Base-by-base conservation (phyloP, 2,888 invertebrate genomes). In the Lasius platythorax region DNA sequence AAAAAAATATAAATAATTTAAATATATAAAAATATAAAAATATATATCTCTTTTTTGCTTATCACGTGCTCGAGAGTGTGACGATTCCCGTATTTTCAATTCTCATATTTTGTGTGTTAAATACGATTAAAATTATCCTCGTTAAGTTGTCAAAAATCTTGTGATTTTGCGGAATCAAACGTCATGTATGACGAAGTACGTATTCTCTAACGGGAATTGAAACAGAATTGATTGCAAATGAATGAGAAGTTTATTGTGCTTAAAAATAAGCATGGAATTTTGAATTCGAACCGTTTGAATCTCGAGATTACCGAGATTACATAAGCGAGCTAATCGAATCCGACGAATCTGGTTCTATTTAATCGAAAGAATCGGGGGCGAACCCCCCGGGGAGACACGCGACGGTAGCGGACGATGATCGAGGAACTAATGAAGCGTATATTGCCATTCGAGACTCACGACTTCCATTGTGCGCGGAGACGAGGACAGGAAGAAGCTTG, bases 351-450 rank as follows among this genome's bases (percentile, higher is more conserved):
- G 84, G 64, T 78, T 68, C 83, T 84, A 84, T 88, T 91, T 90
- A 89, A 89, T 90, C 88, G 88, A 76, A 85, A 84, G 81, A 81
- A 86, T 86, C 87, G 40, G 23, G 46, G 28, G 82, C 43, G 73
- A 53, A 30, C 18, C 67, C 33, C 5, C 33, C 5, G 37, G 58
- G 53, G 46, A 58, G 46, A 56, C 9, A 37, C 76, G 28, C n/a
- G 40, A 43, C 58, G 30, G 33, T 23, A 72, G 63, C 61, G 67
- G 72, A 83, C 56, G 76, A 74, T 83, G 72, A 84, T 85, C 82
- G 78, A 74, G 53, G 64, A 86, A 83, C 86, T 91, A 91, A 91
- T 91, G 91, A 91, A 91, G 89, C 91, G 90, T 89, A 83, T 86
- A 90, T 87, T 87, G 86, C 82, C 84, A 87, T 87, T 85, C 81